Percentiles rank a stretch among this genome's conserved stretches.
These are phyloP conservation scores for Oreochromis aureus DNA, from an alignment of 2,113 vertebrate genomes.

Conservation along the genomic window DNA sequence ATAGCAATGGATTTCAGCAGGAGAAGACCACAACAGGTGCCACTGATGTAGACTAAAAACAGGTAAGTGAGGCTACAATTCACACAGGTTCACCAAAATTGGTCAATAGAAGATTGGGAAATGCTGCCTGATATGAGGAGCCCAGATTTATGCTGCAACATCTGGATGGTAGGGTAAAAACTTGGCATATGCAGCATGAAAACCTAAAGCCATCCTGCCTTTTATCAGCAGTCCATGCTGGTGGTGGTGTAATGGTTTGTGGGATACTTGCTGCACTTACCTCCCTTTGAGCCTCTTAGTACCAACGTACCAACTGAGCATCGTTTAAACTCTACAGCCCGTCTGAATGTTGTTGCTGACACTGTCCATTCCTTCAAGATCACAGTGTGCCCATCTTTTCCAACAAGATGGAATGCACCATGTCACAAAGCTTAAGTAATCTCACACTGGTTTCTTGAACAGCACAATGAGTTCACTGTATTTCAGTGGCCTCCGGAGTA, in stretches of 20 bases:
- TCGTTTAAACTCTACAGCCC: background rate
- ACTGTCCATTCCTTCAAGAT: background rate
- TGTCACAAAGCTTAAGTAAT: background rate
- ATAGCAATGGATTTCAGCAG: rapidly evolving
- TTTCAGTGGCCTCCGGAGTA: background rate
- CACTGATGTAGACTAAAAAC: background rate
- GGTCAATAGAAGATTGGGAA: background rate
- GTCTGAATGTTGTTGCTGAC: background rate
- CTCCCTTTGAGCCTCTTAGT: background rate
- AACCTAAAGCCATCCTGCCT: background rate
- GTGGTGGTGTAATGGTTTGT: background rate
- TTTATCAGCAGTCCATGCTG: background rate
- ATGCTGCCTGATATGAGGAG: background rate
- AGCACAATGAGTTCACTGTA: rapidly evolving
- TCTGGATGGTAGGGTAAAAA: background rate
- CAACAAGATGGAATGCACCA: background rate
- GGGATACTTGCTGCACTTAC: background rate
- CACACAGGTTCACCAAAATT: background rate
- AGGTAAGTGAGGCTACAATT: background rate
- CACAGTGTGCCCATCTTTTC: background rate
- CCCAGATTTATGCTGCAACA: background rate
- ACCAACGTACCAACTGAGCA: background rate
- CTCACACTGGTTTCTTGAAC: background rate
- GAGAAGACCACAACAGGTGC: background rate
- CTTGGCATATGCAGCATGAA: background rate